Evolutionary conservation across 1,140 invertebrate genomes (phyloP).

Genomic region (Hetaerina americana): DNA sequence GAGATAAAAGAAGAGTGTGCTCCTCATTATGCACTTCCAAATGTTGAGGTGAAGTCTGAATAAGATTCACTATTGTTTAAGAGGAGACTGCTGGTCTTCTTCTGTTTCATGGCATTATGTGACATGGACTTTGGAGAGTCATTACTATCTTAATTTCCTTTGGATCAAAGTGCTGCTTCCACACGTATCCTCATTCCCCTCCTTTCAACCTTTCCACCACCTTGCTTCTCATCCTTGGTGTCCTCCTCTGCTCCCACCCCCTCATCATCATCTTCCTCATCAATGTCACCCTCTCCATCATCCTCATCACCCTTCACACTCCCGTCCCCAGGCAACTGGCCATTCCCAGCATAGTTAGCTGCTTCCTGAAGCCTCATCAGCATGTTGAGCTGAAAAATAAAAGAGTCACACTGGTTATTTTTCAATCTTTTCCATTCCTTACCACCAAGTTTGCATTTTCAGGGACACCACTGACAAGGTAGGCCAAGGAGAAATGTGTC

Average conservation of each 20-base stretch:
- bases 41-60: too few species aligned
- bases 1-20: too few species aligned
- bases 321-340: not conserved
- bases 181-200: not conserved
- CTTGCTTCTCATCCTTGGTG: not conserved
- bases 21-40: too few species aligned
- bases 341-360: constrained; percentile 58
- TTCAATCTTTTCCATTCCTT: too few species aligned
- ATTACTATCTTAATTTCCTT: too few species aligned
- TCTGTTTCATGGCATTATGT: too few species aligned
- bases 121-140: too few species aligned
- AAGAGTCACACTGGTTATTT: too few species aligned
- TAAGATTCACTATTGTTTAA: too few species aligned
- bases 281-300: not conserved
- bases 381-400: constrained; percentile 69
- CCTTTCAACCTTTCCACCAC: not conserved
- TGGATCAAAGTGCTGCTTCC: not conserved
- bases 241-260: not conserved
- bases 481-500: not conserved
- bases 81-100: too few species aligned
- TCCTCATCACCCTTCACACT: not conserved
- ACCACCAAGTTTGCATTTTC: too few species aligned
- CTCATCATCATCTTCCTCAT: not conserved
- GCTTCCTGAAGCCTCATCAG: constrained; percentile 88
- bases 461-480: constrained; percentile 6